A percentile compares a stretch with the other conserved stretches of the same genome.
phyloP scores from a whole-genome alignment of 2,797 vertebrate species.

The Hypotaenidia okinawae region DNA sequence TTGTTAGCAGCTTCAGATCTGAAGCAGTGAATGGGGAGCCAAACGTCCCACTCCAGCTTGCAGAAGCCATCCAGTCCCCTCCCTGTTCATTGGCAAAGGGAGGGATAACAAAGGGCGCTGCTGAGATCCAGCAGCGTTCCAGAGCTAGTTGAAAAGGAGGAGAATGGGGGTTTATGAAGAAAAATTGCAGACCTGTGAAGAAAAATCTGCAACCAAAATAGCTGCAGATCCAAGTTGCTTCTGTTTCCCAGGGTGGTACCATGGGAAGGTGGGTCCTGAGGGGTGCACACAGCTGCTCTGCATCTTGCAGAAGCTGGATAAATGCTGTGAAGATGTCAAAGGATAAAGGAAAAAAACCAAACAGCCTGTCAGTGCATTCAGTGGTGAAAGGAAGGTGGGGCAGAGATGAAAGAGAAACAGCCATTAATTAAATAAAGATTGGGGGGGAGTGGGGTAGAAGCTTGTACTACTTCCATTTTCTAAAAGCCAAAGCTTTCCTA shows the following conservation, averaged over 20 bases:
- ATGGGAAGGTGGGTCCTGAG: neutral
- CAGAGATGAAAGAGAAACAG: neutral
- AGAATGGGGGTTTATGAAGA: neutral
- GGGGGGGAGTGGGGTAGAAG: neutral
- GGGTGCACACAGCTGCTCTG: neutral
- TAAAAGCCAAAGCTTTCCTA: neutral
- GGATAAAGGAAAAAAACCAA: neutral
- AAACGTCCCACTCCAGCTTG: neutral
- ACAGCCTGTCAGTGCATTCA: neutral
- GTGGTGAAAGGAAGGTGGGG: neutral
- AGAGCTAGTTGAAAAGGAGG: neutral
- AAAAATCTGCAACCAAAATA: no score
- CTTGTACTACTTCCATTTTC: neutral
- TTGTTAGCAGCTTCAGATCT: conserved; percentile 55
- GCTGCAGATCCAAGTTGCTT: neutral
- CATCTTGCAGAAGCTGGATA: neutral
- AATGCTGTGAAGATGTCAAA: neutral
- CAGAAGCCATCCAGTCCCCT: conserved; percentile 20
- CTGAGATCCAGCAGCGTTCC: neutral
- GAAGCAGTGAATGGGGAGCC: neutral
- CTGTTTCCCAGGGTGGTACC: neutral
- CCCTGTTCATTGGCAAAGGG: neutral
- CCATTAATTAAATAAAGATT: neutral
- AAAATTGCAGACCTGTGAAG: neutral
- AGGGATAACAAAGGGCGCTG: conserved; percentile 8